These are phyloP conservation scores for Caenorhabditis plicata DNA, from an alignment of 2,888 invertebrate species.

Conservation along the genomic window DNA sequence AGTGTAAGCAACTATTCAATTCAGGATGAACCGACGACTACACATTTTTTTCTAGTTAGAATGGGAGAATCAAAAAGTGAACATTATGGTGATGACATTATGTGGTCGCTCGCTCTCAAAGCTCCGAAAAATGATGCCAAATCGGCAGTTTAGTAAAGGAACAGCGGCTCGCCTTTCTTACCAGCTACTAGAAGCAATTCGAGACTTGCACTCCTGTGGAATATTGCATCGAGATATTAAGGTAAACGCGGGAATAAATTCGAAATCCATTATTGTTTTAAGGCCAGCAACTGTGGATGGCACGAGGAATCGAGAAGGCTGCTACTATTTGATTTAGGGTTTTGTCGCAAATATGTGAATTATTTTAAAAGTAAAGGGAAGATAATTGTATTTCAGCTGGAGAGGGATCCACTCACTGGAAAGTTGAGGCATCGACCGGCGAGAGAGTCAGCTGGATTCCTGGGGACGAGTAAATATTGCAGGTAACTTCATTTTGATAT, in stretches of 20 bases:
- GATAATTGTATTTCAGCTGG: conserved; percentile 12
- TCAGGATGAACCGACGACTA: not conserved
- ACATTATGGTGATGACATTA: conserved; percentile 54
- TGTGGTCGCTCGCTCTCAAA: conserved; percentile 47
- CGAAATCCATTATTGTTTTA: too few relatives aligned
- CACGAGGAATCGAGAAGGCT: conserved; percentile 15
- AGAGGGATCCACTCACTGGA: conserved; percentile 4
- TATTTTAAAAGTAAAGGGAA: too few relatives aligned
- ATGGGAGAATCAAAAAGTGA: conserved; percentile 17
- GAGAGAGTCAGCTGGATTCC: conserved; percentile 39
- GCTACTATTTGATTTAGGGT: conserved; percentile 39
- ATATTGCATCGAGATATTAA: conserved; percentile 55
- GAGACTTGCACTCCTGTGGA: conserved; percentile 48
- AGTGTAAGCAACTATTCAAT: conserved; percentile 1
- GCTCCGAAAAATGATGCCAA: conserved; percentile 47
- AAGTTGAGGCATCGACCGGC: conserved; percentile 28
- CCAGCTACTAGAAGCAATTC: conserved; percentile 38
- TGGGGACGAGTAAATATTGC: conserved; percentile 53
- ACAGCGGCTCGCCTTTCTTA: conserved; percentile 49
- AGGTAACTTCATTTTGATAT: too few relatives aligned
- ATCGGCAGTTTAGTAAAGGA: conserved; percentile 45
- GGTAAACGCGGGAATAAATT: too few relatives aligned
- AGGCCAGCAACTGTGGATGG: conserved; percentile 57
- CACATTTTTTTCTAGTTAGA: conserved; percentile 4
- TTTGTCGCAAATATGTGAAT: conserved; percentile 36